Evolutionary conservation across 2,888 invertebrate genomes (phyloP).

Genomic region (Operophtera brumata): DNA sequence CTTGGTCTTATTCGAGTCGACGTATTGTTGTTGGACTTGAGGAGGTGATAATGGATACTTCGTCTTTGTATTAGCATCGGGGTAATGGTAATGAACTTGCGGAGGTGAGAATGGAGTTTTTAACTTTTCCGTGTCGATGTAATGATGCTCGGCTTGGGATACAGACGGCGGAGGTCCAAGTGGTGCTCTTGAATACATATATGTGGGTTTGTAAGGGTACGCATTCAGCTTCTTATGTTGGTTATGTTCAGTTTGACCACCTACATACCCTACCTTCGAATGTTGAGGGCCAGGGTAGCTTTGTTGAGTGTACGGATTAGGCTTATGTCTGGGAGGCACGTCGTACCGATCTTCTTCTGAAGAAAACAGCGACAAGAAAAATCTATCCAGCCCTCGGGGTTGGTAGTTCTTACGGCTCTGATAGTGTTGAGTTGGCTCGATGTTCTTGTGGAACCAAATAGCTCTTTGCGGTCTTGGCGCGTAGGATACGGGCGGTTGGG

Average conservation of each 20-base stretch:
- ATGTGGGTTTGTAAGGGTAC: constrained; percentile 52
- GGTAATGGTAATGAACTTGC: constrained; percentile 9
- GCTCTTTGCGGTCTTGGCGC: constrained; percentile 54
- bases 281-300: constrained; percentile 46
- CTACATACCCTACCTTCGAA: constrained; percentile 55
- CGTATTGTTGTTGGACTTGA: background rate
- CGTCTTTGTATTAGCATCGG: constrained; percentile 9
- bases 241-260: constrained; percentile 45
- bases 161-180: constrained; percentile 45
- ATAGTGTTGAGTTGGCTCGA: constrained; percentile 47
- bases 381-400: constrained; percentile 59
- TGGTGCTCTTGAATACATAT: constrained; percentile 55
- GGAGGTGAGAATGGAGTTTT: constrained; percentile 16
- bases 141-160: constrained; percentile 45
- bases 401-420: constrained; percentile 47
- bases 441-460: constrained; percentile 69
- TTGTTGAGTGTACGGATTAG: constrained; percentile 41
- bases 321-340: constrained; percentile 46
- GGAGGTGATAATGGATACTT: constrained; percentile 7
- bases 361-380: constrained; percentile 67
- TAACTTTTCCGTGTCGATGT: constrained; percentile 39
- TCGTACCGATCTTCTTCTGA: constrained; percentile 57
- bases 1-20: constrained; percentile 9
- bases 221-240: constrained; percentile 54
- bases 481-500: constrained; percentile 33